These are phyloP conservation scores for Echinarachnius parma DNA, from an alignment of 53 echinoderm and acorn worm species.

Conservation along the genomic window DNA sequence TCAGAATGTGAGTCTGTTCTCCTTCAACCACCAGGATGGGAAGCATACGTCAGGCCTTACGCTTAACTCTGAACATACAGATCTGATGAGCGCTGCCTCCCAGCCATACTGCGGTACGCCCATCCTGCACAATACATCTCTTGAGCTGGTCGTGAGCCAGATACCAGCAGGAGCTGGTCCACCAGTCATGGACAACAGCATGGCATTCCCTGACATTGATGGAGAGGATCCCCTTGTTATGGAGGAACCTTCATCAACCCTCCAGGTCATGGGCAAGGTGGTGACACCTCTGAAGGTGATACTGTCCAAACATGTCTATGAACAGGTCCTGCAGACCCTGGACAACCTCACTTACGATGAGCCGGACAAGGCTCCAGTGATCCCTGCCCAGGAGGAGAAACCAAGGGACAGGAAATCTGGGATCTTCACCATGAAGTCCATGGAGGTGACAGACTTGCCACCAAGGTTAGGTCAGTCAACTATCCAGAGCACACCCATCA, in stretches of 20 bases:
- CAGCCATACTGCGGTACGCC: slow-evolving; percentile 66
- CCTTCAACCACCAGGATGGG: slow-evolving; percentile 77
- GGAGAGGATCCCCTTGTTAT: slow-evolving; percentile 34
- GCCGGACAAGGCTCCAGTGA: slow-evolving; percentile 3
- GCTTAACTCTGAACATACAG: slow-evolving; percentile 21
- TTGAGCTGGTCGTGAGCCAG: slow-evolving; percentile 78
- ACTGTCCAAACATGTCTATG: slow-evolving; percentile 90
- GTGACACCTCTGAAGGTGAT: slow-evolving; percentile 77
- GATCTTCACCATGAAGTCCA: slow-evolving; percentile 22
- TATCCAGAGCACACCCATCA: slow-evolving; percentile 22
- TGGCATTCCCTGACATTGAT: slow-evolving; percentile 39
- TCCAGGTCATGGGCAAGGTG: slow-evolving; percentile 63
- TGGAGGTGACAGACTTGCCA: not conserved
- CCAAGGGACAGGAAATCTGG: slow-evolving; percentile 28
- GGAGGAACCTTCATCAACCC: slow-evolving; percentile 35
- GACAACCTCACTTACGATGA: slow-evolving; percentile 87
- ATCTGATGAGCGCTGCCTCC: slow-evolving; percentile 29
- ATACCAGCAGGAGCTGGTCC: slow-evolving; percentile 36
- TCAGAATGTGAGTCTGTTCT: slow-evolving; percentile 81
- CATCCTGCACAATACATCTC: slow-evolving; percentile 83
- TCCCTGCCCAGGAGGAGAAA: not conserved
- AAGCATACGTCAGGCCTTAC: slow-evolving; percentile 42
- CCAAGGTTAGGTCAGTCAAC: slow-evolving; percentile 1
- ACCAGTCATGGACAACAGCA: slow-evolving; percentile 56
- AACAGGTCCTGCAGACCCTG: slow-evolving; percentile 89